phyloP scores from a whole-genome alignment of 2,888 invertebrate genomes.

The Agonopterix arenella region DNA sequence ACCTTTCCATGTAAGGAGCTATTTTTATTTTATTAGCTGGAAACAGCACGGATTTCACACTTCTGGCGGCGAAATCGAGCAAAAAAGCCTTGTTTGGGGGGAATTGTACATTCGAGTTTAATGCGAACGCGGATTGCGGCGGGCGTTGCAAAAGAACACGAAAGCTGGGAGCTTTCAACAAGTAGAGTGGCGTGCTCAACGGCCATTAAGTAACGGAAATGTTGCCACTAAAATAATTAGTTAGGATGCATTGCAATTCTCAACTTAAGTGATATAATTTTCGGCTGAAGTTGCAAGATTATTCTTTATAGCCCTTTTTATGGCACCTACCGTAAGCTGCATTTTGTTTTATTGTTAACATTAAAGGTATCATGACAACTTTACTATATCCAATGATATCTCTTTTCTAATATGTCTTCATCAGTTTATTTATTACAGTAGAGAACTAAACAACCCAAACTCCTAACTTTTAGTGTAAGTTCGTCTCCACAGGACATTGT shows the following conservation, averaged over 20 bases:
- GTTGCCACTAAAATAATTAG: slow-evolving; percentile 24
- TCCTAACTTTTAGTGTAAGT: background rate
- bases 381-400: too few species aligned
- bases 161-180: slow-evolving; percentile 32
- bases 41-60: slow-evolving; percentile 50
- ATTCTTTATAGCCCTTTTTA: too few species aligned
- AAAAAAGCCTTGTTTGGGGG: slow-evolving; percentile 31
- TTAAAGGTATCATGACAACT: too few species aligned
- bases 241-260: slow-evolving; percentile 21
- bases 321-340: too few species aligned
- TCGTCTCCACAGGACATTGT: slow-evolving; percentile 31
- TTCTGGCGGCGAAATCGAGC: slow-evolving; percentile 34
- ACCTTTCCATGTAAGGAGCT: slow-evolving; percentile 18
- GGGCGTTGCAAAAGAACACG: slow-evolving; percentile 25
- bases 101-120: slow-evolving; percentile 37
- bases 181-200: slow-evolving; percentile 27
- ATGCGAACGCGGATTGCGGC: slow-evolving; percentile 16
- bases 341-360: too few species aligned
- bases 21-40: slow-evolving; percentile 41
- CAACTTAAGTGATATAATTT: background rate
- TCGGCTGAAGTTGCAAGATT: background rate
- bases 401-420: too few species aligned
- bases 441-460: too few species aligned
- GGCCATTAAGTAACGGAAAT: slow-evolving; percentile 30
- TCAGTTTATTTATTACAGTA: too few species aligned